A percentile compares a stretch with the other conserved stretches of the same genome.
Conservation (phyloP, 2,888 invertebrate genomes). For the Eupithecia dodoneata region DNA sequence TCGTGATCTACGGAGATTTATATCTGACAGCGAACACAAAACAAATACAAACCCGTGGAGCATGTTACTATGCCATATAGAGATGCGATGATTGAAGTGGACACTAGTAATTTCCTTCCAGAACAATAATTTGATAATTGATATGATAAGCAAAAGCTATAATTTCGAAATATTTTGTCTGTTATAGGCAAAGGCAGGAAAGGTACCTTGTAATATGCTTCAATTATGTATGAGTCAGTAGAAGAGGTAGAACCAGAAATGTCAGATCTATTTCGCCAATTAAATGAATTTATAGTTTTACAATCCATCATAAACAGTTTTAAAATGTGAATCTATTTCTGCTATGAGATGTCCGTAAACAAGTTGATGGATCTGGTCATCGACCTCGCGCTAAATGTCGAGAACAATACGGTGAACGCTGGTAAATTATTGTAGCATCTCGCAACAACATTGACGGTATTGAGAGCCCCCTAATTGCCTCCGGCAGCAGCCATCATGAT, state of each 20-base stretch:
- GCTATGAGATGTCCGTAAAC: slow-evolving; percentile 62
- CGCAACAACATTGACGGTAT: slow-evolving; percentile 45
- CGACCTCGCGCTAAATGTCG: slow-evolving; percentile 75
- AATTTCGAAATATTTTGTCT: neutral
- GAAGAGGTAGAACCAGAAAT: neutral
- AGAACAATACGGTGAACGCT: slow-evolving; percentile 74
- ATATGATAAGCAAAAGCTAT: neutral
- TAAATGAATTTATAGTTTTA: slow-evolving; percentile 30
- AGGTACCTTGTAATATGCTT: neutral
- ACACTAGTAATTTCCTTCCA: slow-evolving; percentile 11
- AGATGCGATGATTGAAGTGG: slow-evolving; percentile 15
- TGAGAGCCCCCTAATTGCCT: slow-evolving; percentile 48
- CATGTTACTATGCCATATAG: slow-evolving; percentile 26
- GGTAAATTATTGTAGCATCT: slow-evolving; percentile 54
- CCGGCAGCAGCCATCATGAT: slow-evolving; percentile 38
- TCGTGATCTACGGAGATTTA: slow-evolving; percentile 81
- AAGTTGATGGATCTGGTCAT: slow-evolving; percentile 69
- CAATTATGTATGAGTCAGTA: neutral
- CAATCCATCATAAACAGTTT: slow-evolving; percentile 28
- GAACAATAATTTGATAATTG: slow-evolving; percentile 16
- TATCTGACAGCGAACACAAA: slow-evolving; percentile 70
- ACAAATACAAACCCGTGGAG: slow-evolving; percentile 42
- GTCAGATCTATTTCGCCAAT: slow-evolving; percentile 18
- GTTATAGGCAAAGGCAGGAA: neutral
- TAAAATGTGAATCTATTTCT: slow-evolving; percentile 53